These are phyloP conservation scores for Notodonta dromedarius DNA, from an alignment of 2,888 invertebrate species.

Conservation along the genomic window DNA sequence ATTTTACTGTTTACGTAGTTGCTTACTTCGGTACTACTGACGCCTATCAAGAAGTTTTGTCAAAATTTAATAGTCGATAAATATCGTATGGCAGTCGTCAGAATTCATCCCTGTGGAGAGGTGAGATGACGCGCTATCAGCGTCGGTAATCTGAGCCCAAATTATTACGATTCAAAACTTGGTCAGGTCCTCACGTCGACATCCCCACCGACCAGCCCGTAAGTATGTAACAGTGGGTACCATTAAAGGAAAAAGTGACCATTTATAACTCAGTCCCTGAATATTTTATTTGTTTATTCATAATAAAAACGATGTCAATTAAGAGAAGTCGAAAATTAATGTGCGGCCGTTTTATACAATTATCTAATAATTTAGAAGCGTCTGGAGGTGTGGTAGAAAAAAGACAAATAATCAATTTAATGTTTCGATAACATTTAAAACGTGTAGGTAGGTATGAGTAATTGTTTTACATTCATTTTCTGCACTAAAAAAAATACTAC, in stretches of 20 bases:
- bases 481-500: too few relatives aligned
- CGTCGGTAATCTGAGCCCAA: slow-evolving; percentile 81
- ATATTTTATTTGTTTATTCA: slow-evolving; percentile 78
- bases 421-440: too few relatives aligned
- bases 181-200: slow-evolving; percentile 74
- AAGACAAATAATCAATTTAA: slow-evolving; percentile 4
- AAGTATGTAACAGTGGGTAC: slow-evolving; percentile 67
- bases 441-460: too few relatives aligned
- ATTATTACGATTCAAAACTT: slow-evolving; percentile 84
- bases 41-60: too few relatives aligned
- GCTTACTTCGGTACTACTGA: too few relatives aligned
- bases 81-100: background rate
- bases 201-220: slow-evolving; percentile 61
- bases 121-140: slow-evolving; percentile 82
- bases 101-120: slow-evolving; percentile 66
- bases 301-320: slow-evolving; percentile 76
- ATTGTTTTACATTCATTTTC: too few relatives aligned
- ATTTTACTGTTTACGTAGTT: too few relatives aligned
- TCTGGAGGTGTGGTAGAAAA: slow-evolving; percentile 20
- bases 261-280: slow-evolving; percentile 71
- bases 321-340: slow-evolving; percentile 68
- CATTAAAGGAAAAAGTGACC: slow-evolving; percentile 74
- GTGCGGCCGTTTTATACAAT: slow-evolving; percentile 48
- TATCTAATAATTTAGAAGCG: slow-evolving; percentile 24
- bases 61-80: too few relatives aligned